Evolutionary conservation across 2,797 vertebrate genomes (phyloP), one percentile per base, ranked within the genome.

Genomic region (Trachops cirrhosus): DNA sequence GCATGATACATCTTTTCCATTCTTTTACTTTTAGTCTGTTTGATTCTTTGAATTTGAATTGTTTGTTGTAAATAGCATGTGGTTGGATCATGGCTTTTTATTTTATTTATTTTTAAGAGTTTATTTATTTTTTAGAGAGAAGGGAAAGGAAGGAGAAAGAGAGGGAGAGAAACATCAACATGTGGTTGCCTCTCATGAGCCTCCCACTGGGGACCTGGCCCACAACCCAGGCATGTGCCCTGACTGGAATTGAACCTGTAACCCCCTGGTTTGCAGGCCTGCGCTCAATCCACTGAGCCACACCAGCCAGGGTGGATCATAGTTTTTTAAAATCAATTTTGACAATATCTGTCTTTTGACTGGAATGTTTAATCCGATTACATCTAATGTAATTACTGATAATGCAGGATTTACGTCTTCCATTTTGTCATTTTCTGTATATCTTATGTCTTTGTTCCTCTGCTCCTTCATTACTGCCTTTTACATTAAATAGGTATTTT

Each of bases 1-100:
- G 34, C 50, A n/a, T 93, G 22, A 71, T 85, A 44, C 34, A 73
- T 73, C 22, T 78, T 91, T 89, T 91, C 26, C 24, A 80, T 86
- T 21, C 29, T 74, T 95, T 73, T 75, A 77, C 37, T 89, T 83
- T 84, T 87, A 62, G 54, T 39, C 8, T 94, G 2, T 85, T 93
- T 80, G 5, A 88, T 91, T 85, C 39, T 71, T 91, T 77, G 16
- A 93, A 29, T 95, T 29, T 87, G 70, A 92, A 57, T 50, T 85
- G n/a, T 90, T 34, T 92, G 32, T 92, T 64, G 1, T 87, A 84
- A 95, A 83, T 11, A 90, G 34, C 32, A 52, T 90, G 34, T 80
- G 34, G 74, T 95, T 83, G n/a, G 39, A 64, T 82, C 32, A 75
- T 64, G 18, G 2, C 26, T 70, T 73, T 89, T 78, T 64, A 57